Evolutionary conservation across 2,888 invertebrate genomes (phyloP).

Genomic region (Athalia cordata): DNA sequence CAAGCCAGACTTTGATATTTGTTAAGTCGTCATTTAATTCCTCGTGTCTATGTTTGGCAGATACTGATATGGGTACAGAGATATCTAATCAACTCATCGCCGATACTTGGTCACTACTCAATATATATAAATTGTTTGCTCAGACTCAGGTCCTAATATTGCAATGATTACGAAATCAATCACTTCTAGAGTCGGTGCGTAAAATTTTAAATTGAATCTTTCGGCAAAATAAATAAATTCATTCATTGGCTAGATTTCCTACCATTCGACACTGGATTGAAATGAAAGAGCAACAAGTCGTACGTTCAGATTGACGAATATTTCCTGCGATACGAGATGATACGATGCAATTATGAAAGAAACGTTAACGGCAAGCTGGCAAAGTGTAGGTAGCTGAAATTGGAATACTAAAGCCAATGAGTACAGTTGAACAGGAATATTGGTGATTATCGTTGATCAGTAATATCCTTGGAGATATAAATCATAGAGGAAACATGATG

Average conservation of each 20-base stretch:
- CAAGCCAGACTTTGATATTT: conserved; percentile 3
- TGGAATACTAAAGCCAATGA: no score
- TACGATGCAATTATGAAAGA: no score
- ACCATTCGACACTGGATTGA: no score
- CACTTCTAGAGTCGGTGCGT: background rate
- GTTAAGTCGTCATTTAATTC: conserved; percentile 11
- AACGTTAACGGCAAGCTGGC: no score
- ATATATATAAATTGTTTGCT: background rate
- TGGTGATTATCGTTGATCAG: conserved; percentile 23
- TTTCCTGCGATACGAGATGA: no score
- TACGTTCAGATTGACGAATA: no score
- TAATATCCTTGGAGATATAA: conserved; percentile 25
- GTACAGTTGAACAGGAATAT: background rate
- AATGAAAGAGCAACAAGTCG: background rate
- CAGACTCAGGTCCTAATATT: background rate
- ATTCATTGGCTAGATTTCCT: no score
- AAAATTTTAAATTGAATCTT: no score
- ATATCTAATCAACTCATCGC: conserved; percentile 35
- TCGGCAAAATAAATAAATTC: no score
- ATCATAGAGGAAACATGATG: conserved; percentile 23
- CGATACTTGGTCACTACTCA: conserved; percentile 29
- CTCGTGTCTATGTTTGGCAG: conserved; percentile 10
- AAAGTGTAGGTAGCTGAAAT: no score
- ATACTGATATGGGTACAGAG: conserved; percentile 11
- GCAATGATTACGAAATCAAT: background rate